Evolutionary conservation across 2,797 vertebrate species (phyloP), one percentile per base, ranked within the genome.

Genomic region (Malacoraja senta): DNA sequence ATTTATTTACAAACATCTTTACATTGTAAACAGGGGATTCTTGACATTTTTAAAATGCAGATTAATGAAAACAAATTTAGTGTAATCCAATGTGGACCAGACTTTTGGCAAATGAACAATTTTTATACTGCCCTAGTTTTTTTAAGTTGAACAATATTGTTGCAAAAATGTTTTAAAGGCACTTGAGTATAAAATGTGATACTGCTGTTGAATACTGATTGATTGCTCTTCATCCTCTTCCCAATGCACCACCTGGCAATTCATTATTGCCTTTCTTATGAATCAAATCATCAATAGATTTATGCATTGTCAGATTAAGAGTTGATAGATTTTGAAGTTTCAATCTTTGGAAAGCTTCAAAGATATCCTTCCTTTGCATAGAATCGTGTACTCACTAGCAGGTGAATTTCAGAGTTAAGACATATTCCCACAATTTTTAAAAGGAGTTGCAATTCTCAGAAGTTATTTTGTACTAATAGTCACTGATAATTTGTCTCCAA

Each of bases 301-400:
- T 88, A 88, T 88, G n/a, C 15, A 35, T 68, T 88, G 61, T 68
- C 84, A 63, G n/a, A 68, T 88, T 68, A n/a, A 68, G n/a, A 68
- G 29, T 32, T 29, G 13, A 8, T 65, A 35, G 13, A 88, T 19
- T 35, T 88, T 88, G 61, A 68, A 88, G 7, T 68, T 88, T 88
- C 26, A 86, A 86, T n/a, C 26, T 86, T 63, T n/a, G 29, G 26
- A 81, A 83, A 24, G 38, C 21, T 83, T 53, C 26, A 88, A 88
- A 65, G 63, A 68, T 7, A 68, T 12, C 61, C 15, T 83, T 83
- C 81, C 81, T 68, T 88, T 61, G 58, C 0, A 63, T 13, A 63
- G 83, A 86, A 63, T 86, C 15, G 17, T 63, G 83, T 7, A 86
- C 58, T 88, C 61, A 65, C 65, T 15, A 68, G 68, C 7, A 88